These are phyloP conservation scores for Agrilus planipennis DNA, from an alignment of 1,140 invertebrate genomes.

Conservation along the genomic window DNA sequence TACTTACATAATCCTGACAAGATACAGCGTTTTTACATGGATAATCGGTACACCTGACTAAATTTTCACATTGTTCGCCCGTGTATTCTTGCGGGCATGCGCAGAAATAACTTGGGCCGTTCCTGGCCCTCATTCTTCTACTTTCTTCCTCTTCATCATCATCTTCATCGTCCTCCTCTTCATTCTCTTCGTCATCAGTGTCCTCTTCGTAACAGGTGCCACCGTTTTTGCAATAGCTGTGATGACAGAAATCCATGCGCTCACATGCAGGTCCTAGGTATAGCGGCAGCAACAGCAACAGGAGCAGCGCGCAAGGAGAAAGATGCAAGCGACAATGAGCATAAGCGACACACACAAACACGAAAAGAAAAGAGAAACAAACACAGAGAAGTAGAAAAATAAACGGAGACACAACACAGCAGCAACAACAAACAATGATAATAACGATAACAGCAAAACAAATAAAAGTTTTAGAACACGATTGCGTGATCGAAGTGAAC, in stretches of 20 bases:
- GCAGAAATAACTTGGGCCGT: conserved; percentile 25
- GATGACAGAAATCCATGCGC: conserved; percentile 34
- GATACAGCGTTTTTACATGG: conserved; percentile 44
- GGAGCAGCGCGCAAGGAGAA: conserved; percentile 15
- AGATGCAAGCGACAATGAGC: conserved; percentile 1
- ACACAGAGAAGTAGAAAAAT: neutral
- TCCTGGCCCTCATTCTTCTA: too few relatives aligned
- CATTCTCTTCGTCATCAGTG: too few relatives aligned
- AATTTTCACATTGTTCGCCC: conserved; percentile 37
- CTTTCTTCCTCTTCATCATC: too few relatives aligned
- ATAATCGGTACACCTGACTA: conserved; percentile 37
- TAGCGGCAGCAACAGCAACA: conserved; percentile 30
- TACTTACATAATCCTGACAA: conserved; percentile 51
- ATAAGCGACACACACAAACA: conserved; percentile 1
- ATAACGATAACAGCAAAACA: neutral
- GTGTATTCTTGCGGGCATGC: conserved; percentile 44
- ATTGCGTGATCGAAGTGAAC: conserved; percentile 21
- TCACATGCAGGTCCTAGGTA: conserved; percentile 53
- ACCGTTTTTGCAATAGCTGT: conserved; percentile 45
- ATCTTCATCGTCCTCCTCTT: too few relatives aligned
- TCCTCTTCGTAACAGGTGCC: conserved; percentile 45
- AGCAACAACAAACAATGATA: too few relatives aligned
- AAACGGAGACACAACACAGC: too few relatives aligned
- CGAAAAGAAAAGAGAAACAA: neutral
- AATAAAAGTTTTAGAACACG: neutral